Conservation (phyloP, 2,113 vertebrate species). For the Copsychus sechellarum region DNA sequence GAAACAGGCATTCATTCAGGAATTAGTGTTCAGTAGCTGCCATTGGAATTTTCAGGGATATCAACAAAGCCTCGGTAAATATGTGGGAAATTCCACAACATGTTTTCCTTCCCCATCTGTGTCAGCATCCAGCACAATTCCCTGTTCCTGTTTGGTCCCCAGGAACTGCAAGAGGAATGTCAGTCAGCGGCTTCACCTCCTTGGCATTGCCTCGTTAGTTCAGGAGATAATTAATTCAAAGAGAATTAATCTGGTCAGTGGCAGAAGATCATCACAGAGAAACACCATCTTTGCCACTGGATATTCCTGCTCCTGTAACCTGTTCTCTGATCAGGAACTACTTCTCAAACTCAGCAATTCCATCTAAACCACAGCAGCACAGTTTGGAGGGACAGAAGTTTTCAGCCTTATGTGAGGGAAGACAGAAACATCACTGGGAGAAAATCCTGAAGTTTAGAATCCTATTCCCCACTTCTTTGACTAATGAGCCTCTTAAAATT, state of each 20-base stretch:
- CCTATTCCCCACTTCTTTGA: background rate
- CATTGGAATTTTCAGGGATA: background rate
- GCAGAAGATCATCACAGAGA: rapidly evolving
- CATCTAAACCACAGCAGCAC: background rate
- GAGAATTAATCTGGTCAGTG: background rate
- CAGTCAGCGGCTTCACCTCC: background rate
- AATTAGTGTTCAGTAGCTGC: background rate
- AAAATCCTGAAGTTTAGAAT: background rate
- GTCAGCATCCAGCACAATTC: background rate
- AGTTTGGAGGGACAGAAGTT: background rate
- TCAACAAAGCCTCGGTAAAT: background rate
- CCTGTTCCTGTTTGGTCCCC: background rate
- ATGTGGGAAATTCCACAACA: rapidly evolving
- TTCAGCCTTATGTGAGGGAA: rapidly evolving
- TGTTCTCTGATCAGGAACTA: rapidly evolving
- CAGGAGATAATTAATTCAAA: background rate
- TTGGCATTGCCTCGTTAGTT: rapidly evolving
- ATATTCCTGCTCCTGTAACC: background rate
- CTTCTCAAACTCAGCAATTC: background rate
- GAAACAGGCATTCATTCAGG: background rate
- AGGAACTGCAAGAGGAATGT: background rate
- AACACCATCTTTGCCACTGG: background rate
- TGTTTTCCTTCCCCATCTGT: rapidly evolving
- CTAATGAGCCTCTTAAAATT: background rate
- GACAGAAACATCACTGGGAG: background rate